Base-by-base conservation (phyloP, 2,113 vertebrate species). In the Gadus macrocephalus region DNA sequence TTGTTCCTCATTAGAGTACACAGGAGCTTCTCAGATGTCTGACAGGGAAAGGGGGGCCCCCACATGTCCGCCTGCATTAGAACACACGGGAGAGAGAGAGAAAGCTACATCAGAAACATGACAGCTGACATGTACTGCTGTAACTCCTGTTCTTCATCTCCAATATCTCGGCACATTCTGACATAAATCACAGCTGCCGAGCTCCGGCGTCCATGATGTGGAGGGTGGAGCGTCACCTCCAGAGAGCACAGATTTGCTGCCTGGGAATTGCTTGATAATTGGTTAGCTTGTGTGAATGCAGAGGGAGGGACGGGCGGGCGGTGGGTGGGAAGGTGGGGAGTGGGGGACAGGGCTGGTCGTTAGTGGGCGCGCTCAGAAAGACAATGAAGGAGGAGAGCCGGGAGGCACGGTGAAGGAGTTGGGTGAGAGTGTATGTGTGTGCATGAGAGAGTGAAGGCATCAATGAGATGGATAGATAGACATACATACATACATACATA, bases 1-100 rank as follows among this genome's bases (percentile, higher is more conserved):
- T 77, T 89, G 86, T 80, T 88, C 73, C 82, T 87, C 81, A 86
- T 88, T 89, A 87, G 78, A 84, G 78, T 78, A 78, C 76, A 79
- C 77, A 58, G 63, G 59, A 20, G 78, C 82, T 84, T 72, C 74
- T n/a, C 73, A 84, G 85, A 88, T 78, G 73, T 35, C n/a, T 71
- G 81, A 86, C 82, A 81, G 83, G 85, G 74, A 82, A 49, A 49
- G 42, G 81, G 55, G 74, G 76, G 31, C 31, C 31, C 31, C 77
- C 64, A 22, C 2, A 35, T 67, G 78, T 68, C 66, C 81, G 86
- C 84, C 80, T 86, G 76, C 69, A 73, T 70, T 53, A 70, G 28
- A 66, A 49, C 42, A 49, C 42, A 49, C 42, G 42, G 42, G 42
- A 49, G 42, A 20, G 20, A 20, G 42, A 49, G 12, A 49, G 11